Percentiles rank a stretch among this genome's conserved stretches.
These are phyloP conservation scores for Acanthococcus lagerstroemiae DNA, from an alignment of 2,888 invertebrate species.

Conservation along the genomic window DNA sequence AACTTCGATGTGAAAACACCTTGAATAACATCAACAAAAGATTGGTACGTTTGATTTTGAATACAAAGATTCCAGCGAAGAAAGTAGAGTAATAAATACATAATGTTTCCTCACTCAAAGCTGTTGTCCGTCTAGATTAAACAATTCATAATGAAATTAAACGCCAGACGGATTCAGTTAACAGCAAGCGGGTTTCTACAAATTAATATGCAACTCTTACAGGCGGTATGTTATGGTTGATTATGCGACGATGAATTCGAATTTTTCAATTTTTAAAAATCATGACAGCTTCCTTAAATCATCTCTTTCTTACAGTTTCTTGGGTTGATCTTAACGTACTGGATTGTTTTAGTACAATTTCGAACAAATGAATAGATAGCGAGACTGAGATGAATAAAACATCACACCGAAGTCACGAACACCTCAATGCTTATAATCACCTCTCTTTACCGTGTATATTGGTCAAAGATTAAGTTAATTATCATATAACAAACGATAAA, in stretches of 20 bases:
- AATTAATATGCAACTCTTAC: constrained; percentile 17
- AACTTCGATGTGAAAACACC: neutral
- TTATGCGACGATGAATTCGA: neutral
- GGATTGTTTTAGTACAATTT: constrained; percentile 24
- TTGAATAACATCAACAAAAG: neutral
- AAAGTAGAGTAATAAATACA: neutral
- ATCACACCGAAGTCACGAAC: no score
- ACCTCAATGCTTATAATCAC: no score
- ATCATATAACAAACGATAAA: no score
- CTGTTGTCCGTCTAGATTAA: constrained; percentile 4
- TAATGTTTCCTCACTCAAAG: neutral
- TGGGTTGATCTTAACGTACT: constrained; percentile 19
- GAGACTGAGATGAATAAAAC: no score
- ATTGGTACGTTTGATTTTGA: constrained; percentile 1
- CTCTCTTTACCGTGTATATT: no score
- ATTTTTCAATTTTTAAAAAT: constrained; percentile 4
- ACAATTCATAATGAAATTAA: constrained; percentile 12
- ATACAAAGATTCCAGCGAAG: no score
- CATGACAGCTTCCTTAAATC: no score
- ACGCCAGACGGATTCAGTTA: neutral
- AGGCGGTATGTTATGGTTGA: constrained; percentile 5
- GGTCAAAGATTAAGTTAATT: no score
- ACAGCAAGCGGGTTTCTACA: constrained; percentile 9
- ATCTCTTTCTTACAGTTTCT: constrained; percentile 13
- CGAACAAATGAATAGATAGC: constrained; percentile 1